phyloP scores from a whole-genome alignment of 1,140 invertebrate genomes.

The Rhynchophorus ferrugineus region DNA sequence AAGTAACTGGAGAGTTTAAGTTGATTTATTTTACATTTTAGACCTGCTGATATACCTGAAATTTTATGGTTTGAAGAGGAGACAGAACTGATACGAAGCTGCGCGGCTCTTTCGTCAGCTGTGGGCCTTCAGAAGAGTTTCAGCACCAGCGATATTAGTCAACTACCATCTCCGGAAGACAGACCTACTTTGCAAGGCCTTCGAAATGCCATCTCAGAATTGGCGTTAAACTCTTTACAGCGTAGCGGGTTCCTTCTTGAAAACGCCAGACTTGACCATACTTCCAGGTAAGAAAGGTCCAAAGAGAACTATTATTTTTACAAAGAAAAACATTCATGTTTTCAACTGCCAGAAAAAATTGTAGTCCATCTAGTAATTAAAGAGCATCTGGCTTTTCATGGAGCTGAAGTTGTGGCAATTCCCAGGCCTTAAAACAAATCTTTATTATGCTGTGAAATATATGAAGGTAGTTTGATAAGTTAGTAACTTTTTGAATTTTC shows the following conservation, averaged over 20 bases:
- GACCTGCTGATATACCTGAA: constrained; percentile 54
- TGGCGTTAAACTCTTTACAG: constrained; percentile 57
- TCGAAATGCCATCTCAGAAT: constrained; percentile 55
- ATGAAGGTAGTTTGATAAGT: no score
- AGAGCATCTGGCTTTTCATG: no score
- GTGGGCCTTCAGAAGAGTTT: constrained; percentile 73
- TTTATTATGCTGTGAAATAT: no score
- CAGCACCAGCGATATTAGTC: constrained; percentile 67
- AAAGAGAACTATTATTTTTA: no score
- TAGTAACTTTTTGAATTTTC: no score
- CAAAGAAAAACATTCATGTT: no score
- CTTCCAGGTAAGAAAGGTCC: constrained; percentile 54
- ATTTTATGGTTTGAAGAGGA: constrained; percentile 67
- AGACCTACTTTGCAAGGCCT: constrained; percentile 31
- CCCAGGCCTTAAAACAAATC: no score
- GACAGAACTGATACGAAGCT: constrained; percentile 68
- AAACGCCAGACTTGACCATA: constrained; percentile 54
- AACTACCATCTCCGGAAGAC: constrained; percentile 46
- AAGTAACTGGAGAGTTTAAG: no score
- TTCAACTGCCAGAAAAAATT: no score
- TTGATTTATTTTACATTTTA: no score
- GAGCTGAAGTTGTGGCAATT: no score
- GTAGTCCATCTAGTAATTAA: no score
- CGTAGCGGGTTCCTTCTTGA: constrained; percentile 51
- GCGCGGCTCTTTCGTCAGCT: constrained; percentile 67